Percentiles rank a stretch among this genome's conserved stretches.
Conservation (phyloP, 2,888 invertebrate genomes). For the Himalopsyche tibetana region DNA sequence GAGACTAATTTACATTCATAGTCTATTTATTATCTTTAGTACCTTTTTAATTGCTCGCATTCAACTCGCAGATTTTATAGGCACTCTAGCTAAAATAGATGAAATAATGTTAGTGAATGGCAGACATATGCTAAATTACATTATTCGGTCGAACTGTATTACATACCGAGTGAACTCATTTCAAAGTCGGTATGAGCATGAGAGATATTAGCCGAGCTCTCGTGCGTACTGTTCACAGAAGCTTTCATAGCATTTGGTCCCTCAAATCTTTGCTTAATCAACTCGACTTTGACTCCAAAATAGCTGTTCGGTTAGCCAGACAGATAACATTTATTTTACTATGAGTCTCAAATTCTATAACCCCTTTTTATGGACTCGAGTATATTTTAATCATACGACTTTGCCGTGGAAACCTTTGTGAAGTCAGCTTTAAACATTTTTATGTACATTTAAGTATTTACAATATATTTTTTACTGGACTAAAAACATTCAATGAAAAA, state of each 20-base stretch:
- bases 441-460: too few relatives aligned
- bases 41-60: constrained; percentile 32
- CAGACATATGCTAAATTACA: constrained; percentile 49
- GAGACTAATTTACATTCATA: constrained; percentile 23
- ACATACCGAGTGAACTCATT: constrained; percentile 50
- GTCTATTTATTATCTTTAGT: constrained; percentile 38
- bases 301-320: neutral
- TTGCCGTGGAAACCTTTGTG: neutral
- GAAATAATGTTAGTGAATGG: constrained; percentile 25
- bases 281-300: constrained; percentile 33
- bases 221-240: neutral
- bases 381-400: constrained; percentile 17
- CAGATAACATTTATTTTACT: neutral
- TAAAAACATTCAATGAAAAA: too few relatives aligned
- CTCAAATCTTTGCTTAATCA: constrained; percentile 57
- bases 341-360: neutral
- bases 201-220: constrained; percentile 41
- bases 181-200: constrained; percentile 42
- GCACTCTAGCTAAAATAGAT: constrained; percentile 29
- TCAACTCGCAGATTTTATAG: constrained; percentile 31
- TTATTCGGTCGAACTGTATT: constrained; percentile 46
- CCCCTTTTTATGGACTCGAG: neutral
- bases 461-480: too few relatives aligned
- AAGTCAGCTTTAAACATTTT: neutral
- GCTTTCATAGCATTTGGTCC: constrained; percentile 48